Evolutionary conservation across 2,113 vertebrate genomes (phyloP), one percentile per base, ranked within the genome.

Genomic region (Cepphus grylle): DNA sequence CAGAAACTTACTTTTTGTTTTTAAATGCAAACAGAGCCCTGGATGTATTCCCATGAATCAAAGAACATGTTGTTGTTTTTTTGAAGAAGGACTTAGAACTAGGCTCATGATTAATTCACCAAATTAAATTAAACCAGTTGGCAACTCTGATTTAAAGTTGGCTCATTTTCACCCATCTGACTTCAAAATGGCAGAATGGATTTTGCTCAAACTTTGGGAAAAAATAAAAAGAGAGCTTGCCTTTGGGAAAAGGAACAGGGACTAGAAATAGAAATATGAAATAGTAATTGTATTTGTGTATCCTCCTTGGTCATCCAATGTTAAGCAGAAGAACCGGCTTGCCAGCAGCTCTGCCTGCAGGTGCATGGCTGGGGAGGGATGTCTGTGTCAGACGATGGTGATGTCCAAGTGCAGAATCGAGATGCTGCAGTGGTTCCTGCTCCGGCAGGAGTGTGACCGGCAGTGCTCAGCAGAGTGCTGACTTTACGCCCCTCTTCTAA

Each of bases 71-170:
- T 95, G 82, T 93, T 77, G 55, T 78, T 86, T 90, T 92, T 88
- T 56, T 56, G 5, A 82, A 78, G 71, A 66, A 91, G 86, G 61
- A 92, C 94, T 95, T 89, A 96, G 78, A 97, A 85, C 53, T 89
- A 91, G 81, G 45, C 95, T 96, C 91, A 95, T 97, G 97, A 92
- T 95, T 94, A 96, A 97, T 94, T 95, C 96, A 97, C 84, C 53
- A 90, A 95, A 97, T 95, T 85, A 93, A 96, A 95, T 94, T 85
- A 96, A 96, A 96, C 74, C 90, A 86, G 58, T 94, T 95, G 95
- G 89, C 95, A 95, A 66, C 66, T 92, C 56, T 87, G 61, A 78
- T 95, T 88, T 95, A 73, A 88, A 96, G 58, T 15, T 97, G 94
- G 81, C 97, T 97, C 93, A 14, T 93, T 95, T 96, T 95, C 81